phyloP scores from a whole-genome alignment of 2,113 vertebrate genomes.

The Phoxinus phoxinus region DNA sequence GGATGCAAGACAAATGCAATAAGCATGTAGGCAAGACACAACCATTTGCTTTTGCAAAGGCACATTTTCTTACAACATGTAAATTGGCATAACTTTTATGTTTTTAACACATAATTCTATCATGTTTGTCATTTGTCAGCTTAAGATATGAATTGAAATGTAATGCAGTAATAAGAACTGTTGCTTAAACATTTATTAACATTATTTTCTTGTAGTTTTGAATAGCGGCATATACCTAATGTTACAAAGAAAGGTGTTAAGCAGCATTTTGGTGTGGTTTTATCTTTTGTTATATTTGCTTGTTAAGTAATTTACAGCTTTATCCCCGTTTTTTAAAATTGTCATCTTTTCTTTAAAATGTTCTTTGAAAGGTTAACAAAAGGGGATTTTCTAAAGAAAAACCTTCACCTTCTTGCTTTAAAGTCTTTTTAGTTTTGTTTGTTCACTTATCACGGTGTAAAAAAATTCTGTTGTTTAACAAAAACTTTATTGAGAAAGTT shows the following conservation, averaged over 20 bases:
- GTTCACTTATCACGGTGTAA: background rate
- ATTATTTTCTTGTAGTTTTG: background rate
- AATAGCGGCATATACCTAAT: background rate
- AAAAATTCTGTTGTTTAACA: background rate
- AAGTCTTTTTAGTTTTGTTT: background rate
- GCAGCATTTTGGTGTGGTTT: background rate
- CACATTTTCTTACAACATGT: background rate
- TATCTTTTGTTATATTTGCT: background rate
- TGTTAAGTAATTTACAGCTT: background rate
- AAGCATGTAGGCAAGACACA: background rate
- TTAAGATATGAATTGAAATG: background rate
- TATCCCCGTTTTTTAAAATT: background rate
- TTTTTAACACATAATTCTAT: slow-evolving; percentile 2
- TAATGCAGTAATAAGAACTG: background rate
- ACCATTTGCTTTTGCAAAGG: background rate
- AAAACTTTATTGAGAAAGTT: background rate
- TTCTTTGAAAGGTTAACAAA: background rate
- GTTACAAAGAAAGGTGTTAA: background rate
- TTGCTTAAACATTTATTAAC: background rate
- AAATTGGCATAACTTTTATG: background rate
- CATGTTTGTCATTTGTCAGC: background rate
- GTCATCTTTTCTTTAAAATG: background rate
- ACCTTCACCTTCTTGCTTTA: background rate
- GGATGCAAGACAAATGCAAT: background rate
- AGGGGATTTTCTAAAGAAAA: background rate